Conservation (phyloP, 1,140 invertebrate genomes). For the Drosophila persimilis region DNA sequence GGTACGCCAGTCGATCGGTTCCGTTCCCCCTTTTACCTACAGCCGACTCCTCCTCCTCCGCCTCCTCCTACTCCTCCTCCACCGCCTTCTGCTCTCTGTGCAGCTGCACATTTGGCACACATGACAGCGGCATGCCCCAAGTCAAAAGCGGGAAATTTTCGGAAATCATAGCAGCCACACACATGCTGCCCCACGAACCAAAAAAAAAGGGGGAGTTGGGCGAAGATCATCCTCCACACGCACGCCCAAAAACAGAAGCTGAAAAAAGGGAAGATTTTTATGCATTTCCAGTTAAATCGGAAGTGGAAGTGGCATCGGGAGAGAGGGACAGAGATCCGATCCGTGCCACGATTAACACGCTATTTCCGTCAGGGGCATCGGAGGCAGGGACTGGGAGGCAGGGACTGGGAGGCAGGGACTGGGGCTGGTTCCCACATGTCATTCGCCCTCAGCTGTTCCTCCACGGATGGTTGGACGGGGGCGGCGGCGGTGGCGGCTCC, state of each 20-base stretch:
- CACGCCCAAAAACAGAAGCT: no score
- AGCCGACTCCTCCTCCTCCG: no score
- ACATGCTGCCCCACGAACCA: conserved; percentile 26
- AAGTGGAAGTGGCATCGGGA: conserved; percentile 61
- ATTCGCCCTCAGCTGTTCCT: conserved; percentile 27
- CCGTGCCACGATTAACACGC: conserved; percentile 77
- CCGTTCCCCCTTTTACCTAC: conserved; percentile 1
- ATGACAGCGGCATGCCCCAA: conserved; percentile 76
- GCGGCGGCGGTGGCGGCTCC: conserved; percentile 7
- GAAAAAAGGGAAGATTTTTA: conserved; percentile 64
- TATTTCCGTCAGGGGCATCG: conserved; percentile 61
- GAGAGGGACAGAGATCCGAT: conserved; percentile 37
- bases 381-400: background rate
- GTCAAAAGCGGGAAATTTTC: conserved; percentile 39
- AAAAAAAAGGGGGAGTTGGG: conserved; percentile 6
- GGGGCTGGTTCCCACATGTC: conserved; percentile 55
- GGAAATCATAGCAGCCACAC: conserved; percentile 47
- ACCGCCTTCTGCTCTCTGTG: conserved; percentile 6
- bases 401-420: conserved; percentile 4
- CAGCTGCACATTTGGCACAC: conserved; percentile 78
- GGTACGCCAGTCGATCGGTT: conserved; percentile 62
- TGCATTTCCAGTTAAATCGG: conserved; percentile 79
- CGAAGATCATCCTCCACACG: no score
- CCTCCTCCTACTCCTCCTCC: background rate
- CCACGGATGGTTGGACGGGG: background rate